Percentiles rank a stretch among this genome's conserved stretches.
Conservation (phyloP, 2,113 vertebrate genomes). For the Fregetta grallaria region DNA sequence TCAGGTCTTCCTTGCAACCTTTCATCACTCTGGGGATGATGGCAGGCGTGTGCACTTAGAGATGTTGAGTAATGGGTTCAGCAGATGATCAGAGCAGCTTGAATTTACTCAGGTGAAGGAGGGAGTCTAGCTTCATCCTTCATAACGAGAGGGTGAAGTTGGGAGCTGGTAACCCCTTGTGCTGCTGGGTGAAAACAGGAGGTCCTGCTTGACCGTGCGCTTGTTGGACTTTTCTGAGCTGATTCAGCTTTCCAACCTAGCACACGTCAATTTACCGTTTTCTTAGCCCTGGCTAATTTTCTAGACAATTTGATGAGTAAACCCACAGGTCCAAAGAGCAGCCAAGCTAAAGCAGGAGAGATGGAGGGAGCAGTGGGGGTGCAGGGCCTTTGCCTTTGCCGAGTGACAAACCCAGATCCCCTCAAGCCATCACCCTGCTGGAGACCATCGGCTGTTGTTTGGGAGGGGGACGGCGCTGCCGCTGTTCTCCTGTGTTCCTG, state of each 20-base stretch:
- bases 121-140: not conserved
- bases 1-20: not conserved
- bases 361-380: not conserved
- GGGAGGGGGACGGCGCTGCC: fast-evolving
- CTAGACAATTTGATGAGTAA: not conserved
- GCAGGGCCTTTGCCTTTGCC: not conserved
- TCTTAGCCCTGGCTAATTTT: not conserved
- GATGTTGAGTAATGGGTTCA: not conserved
- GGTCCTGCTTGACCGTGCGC: fast-evolving
- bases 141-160: not conserved
- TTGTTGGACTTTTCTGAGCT: not conserved
- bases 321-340: not conserved
- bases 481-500: not conserved
- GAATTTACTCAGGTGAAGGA: not conserved
- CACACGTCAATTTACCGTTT: not conserved
- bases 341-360: not conserved
- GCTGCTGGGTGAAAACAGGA: not conserved
- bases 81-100: not conserved
- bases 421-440: not conserved
- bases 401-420: not conserved
- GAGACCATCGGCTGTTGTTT: not conserved
- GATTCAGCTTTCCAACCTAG: not conserved
- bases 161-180: not conserved
- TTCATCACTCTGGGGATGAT: not conserved
- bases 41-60: not conserved